These are phyloP conservation scores for Prionailurus bengalensis DNA, from an alignment of 2,113 vertebrate genomes.

Conservation along the genomic window DNA sequence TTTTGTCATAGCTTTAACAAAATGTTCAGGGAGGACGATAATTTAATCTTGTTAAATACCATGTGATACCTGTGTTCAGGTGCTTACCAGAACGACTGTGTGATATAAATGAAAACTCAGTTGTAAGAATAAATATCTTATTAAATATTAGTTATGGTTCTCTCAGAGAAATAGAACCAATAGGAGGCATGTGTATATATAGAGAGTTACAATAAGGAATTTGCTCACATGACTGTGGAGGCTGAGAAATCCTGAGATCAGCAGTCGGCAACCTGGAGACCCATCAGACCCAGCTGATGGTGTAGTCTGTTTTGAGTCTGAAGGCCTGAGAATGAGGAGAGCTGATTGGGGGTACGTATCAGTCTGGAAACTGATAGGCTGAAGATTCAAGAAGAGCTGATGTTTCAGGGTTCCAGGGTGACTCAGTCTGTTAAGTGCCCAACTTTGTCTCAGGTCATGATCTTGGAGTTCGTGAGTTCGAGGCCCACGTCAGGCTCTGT, in stretches of 20 bases:
- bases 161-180: neutral
- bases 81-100: neutral
- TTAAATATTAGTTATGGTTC: neutral
- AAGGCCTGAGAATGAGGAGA: neutral
- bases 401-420: neutral
- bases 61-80: neutral
- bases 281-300: too few relatives aligned
- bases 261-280: neutral
- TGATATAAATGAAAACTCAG: neutral
- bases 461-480: too few relatives aligned
- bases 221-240: neutral
- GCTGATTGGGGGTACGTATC: too few relatives aligned
- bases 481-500: too few relatives aligned
- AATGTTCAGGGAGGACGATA: neutral
- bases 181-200: accelerated
- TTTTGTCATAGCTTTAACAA: neutral
- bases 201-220: neutral
- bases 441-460: too few relatives aligned
- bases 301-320: neutral
- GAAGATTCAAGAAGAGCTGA: neutral
- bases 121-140: neutral
- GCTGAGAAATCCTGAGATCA: neutral
- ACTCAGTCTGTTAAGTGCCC: too few relatives aligned
- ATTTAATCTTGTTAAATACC: slow-evolving; percentile 7
- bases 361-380: neutral